These are phyloP conservation scores for Physeter macrocephalus DNA, from an alignment of 2,113 vertebrate genomes.

Conservation along the genomic window DNA sequence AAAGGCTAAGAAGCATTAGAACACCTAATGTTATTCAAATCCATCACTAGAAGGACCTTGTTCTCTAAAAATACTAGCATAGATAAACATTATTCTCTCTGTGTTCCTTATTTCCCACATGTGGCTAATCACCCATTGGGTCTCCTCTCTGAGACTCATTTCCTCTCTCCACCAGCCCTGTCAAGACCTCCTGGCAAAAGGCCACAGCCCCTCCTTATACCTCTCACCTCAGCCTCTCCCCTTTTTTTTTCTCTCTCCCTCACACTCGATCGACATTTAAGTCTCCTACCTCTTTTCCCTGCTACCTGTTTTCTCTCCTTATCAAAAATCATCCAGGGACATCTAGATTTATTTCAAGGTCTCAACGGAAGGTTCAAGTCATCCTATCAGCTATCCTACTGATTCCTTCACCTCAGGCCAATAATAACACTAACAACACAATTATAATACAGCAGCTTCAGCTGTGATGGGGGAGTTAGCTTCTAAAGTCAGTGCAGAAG, in stretches of 20 bases:
- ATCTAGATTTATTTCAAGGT: background rate
- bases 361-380: background rate
- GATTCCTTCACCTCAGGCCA: background rate
- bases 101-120: background rate
- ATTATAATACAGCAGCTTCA: background rate
- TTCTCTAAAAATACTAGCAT: background rate
- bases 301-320: background rate
- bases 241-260: background rate
- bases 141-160: background rate
- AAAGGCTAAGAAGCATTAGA: constrained; percentile 33
- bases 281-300: background rate
- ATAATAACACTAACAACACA: background rate
- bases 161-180: background rate
- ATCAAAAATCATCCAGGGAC: background rate
- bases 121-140: background rate
- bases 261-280: background rate
- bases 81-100: background rate
- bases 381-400: background rate
- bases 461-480: background rate
- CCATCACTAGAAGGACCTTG: background rate
- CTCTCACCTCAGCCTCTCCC: background rate
- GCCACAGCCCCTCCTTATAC: background rate
- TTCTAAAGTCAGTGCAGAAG: background rate
- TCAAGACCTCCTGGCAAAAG: background rate
- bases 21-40: constrained; percentile 7